These are phyloP conservation scores for Romanogobio albipinnatus DNA, from an alignment of 2,113 vertebrate genomes.

Conservation along the genomic window DNA sequence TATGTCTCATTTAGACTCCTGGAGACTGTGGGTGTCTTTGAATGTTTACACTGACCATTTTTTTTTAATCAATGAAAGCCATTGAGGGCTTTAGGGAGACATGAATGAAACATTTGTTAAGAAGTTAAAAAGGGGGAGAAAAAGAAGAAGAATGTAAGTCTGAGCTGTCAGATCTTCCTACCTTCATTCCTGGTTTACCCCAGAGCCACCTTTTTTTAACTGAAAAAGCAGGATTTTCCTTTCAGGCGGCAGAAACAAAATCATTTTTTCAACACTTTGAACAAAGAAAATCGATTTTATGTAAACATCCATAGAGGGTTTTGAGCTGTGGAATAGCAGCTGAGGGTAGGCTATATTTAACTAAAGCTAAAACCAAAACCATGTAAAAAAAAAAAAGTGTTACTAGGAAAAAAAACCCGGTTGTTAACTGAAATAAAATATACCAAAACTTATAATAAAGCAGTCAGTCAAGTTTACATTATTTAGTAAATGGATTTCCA, in stretches of 20 bases:
- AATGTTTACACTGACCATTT: slow-evolving; percentile 45
- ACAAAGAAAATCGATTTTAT: neutral
- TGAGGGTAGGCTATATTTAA: too few species aligned
- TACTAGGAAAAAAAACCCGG: too few species aligned
- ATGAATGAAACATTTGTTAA: slow-evolving; percentile 39
- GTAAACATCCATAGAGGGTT: neutral
- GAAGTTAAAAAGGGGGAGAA: slow-evolving; percentile 9
- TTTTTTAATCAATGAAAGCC: slow-evolving; percentile 50
- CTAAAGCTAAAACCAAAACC: too few species aligned
- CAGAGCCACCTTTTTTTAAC: neutral
- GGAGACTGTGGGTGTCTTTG: slow-evolving; percentile 45
- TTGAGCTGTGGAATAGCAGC: neutral
- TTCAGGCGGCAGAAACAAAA: neutral
- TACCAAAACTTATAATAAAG: too few species aligned
- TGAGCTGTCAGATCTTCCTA: slow-evolving; percentile 47
- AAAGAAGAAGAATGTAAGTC: slow-evolving; percentile 14
- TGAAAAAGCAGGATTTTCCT: neutral
- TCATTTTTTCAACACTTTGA: slow-evolving; percentile 6
- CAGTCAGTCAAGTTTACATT: too few species aligned
- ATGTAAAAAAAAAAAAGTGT: too few species aligned
- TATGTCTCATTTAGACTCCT: slow-evolving; percentile 42
- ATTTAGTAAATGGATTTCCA: too few species aligned
- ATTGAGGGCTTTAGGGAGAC: slow-evolving; percentile 50
- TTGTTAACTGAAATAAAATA: too few species aligned
- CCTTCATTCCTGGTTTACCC: slow-evolving; percentile 16